Base-by-base conservation (phyloP, 1,140 invertebrate genomes). In the Harpegnathos saltator region DNA sequence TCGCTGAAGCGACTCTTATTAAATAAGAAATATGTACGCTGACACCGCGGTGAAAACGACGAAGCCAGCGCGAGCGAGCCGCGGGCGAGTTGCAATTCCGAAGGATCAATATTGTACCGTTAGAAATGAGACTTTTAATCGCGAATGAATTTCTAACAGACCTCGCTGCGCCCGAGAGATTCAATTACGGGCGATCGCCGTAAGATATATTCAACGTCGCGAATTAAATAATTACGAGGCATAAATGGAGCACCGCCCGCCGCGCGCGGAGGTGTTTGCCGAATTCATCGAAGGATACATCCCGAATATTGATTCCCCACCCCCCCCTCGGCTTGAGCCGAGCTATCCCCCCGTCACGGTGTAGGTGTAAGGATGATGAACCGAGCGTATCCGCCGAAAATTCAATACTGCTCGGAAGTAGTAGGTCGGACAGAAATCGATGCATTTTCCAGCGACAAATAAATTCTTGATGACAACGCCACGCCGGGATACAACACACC, bases 371-470 rank as follows among this genome's bases (percentile, higher is more conserved):
- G 38, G 12, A 63, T 75, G 59, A 75, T 75, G 59, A 75, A 75
- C 73, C 59, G 59, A 24, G 24, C 26, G 59, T 44, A 75, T 65
- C 48, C 59, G 24, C 44, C 73, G 44, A 75, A 75, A 75, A 61
- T 22, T 50, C 59, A 65, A 50, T 52, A 52, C 73, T 22, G 44
- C 26, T 75, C 73, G 73, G 73, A 75, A 58, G 52, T 59, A 54
- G 72, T 69, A 19, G 80, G 50, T 44, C 50, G 82, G 33, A 33
- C 52, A 26, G 71, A 78, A 68, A 81, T 81, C 58, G 61, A 22
- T 61, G 83, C 78, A 65, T 85, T 86, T 86, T 86, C 74, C 83
- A 78, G 29, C 68, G 78, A 86, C 83, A 85, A 86, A 86, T 86
- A 84, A 85, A 86, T 86, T 85, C 61, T 85, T 78, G 62, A 81